Evolutionary conservation across 2,888 invertebrate genomes (phyloP), one percentile per base, ranked within the genome.

Genomic region (Heliconius ethilla): DNA sequence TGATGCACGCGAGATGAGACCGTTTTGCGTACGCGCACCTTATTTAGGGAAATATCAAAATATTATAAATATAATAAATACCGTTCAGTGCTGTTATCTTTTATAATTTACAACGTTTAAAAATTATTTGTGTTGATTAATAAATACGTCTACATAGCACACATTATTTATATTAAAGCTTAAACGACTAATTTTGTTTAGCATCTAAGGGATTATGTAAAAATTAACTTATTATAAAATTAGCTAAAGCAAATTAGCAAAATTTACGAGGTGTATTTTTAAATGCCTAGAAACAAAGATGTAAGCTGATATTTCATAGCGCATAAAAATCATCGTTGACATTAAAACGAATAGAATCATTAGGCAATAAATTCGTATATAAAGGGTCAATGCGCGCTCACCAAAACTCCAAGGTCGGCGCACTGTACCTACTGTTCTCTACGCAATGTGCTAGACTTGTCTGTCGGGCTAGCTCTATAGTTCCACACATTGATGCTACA

Each of bases 311-410:
- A 40, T 74, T 74, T 63, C 27, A 74, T 25, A 72, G 55, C 76
- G 78, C 66, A 76, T 37, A 70, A 70, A 76, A 78, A 76, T 78
- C 69, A 74, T 78, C 78, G 79, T 81, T 81, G 80, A 78, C 79
- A 76, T 78, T 76, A 81, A 80, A 73, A 77, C 78, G 63, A 78
- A 72, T 81, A 75, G 78, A 74, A 76, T 76, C 79, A 78, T 81
- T 80, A 79, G 80, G 81, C 81, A 82, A 83, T 83, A 83, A 83
- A 74, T 83, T 83, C 82, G 83, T 80, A 82, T 81, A 82, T 83
- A 81, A 83, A 83, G 85, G 84, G 84, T 85, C 85, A 84, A 82
- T 83, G 84, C 82, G 84, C 83, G 81, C 84, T 83, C 84, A 82
- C 83, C 81, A 82, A 85, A 84, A 83, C 78, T 81, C 83, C 85